phyloP scores from a whole-genome alignment of 2,113 vertebrate genomes.

The Limanda limanda region DNA sequence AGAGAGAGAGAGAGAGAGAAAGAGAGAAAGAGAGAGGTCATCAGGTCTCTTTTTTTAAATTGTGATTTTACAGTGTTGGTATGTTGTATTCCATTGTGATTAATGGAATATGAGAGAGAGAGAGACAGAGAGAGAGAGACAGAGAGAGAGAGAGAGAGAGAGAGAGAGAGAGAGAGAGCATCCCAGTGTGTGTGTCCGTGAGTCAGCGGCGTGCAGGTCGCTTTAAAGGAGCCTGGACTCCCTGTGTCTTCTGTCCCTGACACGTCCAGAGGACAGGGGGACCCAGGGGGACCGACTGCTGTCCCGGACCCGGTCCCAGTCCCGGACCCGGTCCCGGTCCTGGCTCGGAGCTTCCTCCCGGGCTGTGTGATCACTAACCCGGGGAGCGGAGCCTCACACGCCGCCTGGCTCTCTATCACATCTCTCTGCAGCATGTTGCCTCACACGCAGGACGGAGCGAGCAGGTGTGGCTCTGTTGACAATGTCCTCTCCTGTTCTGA shows the following conservation, averaged over 20 bases:
- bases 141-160: neutral
- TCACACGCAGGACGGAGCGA: neutral
- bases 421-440: too few relatives aligned
- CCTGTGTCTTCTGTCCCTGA: conserved; percentile 31
- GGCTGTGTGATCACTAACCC: neutral
- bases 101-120: too few relatives aligned
- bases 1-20: neutral
- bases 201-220: conserved; percentile 61
- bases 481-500: conserved; percentile 9
- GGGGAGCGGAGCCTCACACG: neutral
- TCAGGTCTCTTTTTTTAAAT: too few relatives aligned
- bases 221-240: conserved; percentile 7
- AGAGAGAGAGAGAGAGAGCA: neutral
- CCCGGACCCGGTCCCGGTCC: neutral
- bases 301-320: neutral
- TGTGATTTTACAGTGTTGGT: too few relatives aligned
- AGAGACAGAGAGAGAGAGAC: neutral
- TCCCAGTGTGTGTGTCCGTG: conserved; percentile 28
- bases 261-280: neutral
- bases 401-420: too few relatives aligned
- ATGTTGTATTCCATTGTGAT: too few relatives aligned
- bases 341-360: conserved; percentile 8
- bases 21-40: neutral
- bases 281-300: neutral
- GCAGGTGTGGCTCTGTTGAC: conserved; percentile 52